These are phyloP conservation scores for Polylopha cassiicola DNA, from an alignment of 2,888 invertebrate species.

Conservation along the genomic window DNA sequence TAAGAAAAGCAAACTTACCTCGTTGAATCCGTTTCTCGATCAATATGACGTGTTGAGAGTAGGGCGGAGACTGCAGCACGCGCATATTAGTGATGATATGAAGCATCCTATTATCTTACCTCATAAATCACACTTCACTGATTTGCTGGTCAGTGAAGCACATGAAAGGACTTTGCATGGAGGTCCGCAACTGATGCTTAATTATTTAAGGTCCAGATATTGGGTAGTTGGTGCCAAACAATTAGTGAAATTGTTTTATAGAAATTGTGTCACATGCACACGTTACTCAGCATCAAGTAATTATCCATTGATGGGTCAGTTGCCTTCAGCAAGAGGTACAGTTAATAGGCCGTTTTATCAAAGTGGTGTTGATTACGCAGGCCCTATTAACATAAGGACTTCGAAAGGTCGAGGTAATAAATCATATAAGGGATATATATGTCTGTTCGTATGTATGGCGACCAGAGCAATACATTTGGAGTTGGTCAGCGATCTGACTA, in stretches of 20 bases:
- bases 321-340: constrained; percentile 2
- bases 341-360: not conserved
- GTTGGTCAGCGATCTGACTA: constrained; percentile 19
- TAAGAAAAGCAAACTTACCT: no score
- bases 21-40: no score
- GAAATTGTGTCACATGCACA: constrained; percentile 1
- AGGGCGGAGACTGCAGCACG: no score
- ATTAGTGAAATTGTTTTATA: not conserved
- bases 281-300: not conserved
- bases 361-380: constrained; percentile 4
- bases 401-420: constrained; percentile 1
- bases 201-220: constrained; percentile 4
- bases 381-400: not conserved
- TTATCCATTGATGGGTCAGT: constrained; percentile 4
- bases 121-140: not conserved
- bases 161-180: constrained; percentile 10
- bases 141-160: constrained; percentile 4
- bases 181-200: constrained; percentile 3
- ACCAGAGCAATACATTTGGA: not conserved
- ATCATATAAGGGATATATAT: constrained; percentile 8
- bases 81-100: constrained; percentile 1
- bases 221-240: constrained; percentile 6
- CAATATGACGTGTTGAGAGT: no score
- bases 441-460: no score
- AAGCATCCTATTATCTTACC: constrained; percentile 10